These are phyloP conservation scores for Muscicapa comitata DNA, from an alignment of 2,797 vertebrate species.

Conservation along the genomic window DNA sequence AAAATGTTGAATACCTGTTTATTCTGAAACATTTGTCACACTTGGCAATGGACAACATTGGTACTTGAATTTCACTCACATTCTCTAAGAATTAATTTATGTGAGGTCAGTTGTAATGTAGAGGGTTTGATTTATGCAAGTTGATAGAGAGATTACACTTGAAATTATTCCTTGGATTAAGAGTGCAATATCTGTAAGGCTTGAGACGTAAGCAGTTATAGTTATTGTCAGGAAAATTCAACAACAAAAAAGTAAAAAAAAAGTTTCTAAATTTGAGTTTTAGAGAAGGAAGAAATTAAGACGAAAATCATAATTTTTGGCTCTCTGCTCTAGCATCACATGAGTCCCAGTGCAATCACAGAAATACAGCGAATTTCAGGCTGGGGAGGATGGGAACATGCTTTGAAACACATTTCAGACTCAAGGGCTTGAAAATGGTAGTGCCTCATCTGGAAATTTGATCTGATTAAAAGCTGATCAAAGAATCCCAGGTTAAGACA, in stretches of 20 bases:
- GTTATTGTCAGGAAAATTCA: not conserved
- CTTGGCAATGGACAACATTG: not conserved
- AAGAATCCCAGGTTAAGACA: not conserved
- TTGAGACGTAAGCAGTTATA: not conserved
- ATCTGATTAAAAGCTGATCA: not conserved
- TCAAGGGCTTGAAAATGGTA: not conserved
- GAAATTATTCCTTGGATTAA: not conserved
- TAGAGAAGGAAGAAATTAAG: not conserved
- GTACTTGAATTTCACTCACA: not conserved
- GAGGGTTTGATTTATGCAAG: not conserved
- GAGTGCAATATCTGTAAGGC: not conserved
- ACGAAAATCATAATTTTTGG: not conserved
- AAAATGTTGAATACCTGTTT: not conserved
- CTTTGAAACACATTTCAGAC: not conserved
- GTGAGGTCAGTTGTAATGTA: not conserved
- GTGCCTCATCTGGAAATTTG: not conserved
- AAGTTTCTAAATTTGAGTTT: not conserved
- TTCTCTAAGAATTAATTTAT: not conserved
- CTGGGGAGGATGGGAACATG: not conserved
- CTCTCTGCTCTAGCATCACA: not conserved
- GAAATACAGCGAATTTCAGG: not conserved
- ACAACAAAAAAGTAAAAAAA: not conserved
- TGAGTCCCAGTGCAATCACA: accelerated
- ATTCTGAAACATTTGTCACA: not conserved
- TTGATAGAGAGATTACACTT: not conserved